Base-by-base conservation (phyloP, 1,140 invertebrate species). In the Drosophila repletoides region DNA sequence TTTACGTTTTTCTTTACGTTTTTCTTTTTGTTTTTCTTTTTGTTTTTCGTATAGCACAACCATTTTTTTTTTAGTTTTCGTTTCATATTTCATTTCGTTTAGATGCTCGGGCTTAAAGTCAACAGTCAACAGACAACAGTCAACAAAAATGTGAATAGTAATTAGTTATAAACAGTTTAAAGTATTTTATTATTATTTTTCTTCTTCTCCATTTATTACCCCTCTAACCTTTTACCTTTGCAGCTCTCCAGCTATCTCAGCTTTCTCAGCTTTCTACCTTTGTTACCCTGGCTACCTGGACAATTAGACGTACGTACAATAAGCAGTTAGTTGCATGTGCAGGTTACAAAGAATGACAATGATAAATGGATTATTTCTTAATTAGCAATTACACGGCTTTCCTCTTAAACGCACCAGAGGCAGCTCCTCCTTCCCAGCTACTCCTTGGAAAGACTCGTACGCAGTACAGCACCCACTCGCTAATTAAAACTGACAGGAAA, bases 31-130 rank as follows among this genome's bases (percentile, higher is more conserved):
- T n/a, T n/a, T n/a, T n/a, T n/a, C n/a, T 65, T 22, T 72, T 46
- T 61, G 63, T 64, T 76, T 63, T 72, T 79, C 68, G 71, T 69
- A 73, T 86, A 88, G 86, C 86, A 88, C 86, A 88, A 88, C 86
- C 86, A 86, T 88, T 79, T 69, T 70, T 69, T 70, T 15, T 55
- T 86, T 67, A 72, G 71, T 74, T 72, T 73, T 83, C 55, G 72
- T 69, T 55, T 48, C 12, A 59, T 53, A 46, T 59, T 45, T 38
- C 40, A 45, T 66, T 51, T 67, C 38, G 46, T 41, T 49, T 51
- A 48, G 34, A 43, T 31, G 61, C 12, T 17, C 31, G 33, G 66
- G 49, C 41, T 56, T 17, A 38, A 74, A 52, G 56, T 75, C 61
- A 79, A 86, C 79, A 84, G 80, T 80, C 80, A 74, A n/a, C n/a